Evolutionary conservation across 2,797 vertebrate species (phyloP).

Genomic region (Xenentodon cancila): DNA sequence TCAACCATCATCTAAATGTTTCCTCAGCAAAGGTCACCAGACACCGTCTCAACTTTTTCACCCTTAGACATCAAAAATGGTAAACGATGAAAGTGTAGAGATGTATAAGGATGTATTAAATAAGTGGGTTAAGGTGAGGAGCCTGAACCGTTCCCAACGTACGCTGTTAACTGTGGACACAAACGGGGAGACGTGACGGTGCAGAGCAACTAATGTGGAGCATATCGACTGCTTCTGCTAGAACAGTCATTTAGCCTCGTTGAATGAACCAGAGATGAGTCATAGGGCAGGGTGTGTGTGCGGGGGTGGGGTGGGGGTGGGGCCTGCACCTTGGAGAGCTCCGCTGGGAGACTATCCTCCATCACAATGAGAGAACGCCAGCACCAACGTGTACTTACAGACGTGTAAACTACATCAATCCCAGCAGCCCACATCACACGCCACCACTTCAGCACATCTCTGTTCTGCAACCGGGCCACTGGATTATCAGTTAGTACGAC

Average conservation of each 20-base stretch:
- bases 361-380: not conserved
- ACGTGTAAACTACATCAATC: too few relatives aligned
- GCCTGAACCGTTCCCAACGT: not conserved
- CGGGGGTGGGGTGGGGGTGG: not conserved
- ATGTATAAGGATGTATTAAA: not conserved
- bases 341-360: too few relatives aligned
- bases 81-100: too few relatives aligned
- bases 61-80: too few relatives aligned
- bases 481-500: not conserved
- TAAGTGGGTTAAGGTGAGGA: not conserved
- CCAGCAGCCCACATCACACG: not conserved
- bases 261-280: constrained; percentile 74
- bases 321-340: constrained; percentile 27
- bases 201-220: constrained; percentile 41
- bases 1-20: too few relatives aligned
- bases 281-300: constrained; percentile 37
- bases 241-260: constrained; percentile 70
- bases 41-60: too few relatives aligned
- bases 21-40: too few relatives aligned
- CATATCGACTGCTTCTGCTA: constrained; percentile 75
- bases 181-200: constrained; percentile 17
- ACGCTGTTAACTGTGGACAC: not conserved
- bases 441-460: not conserved
- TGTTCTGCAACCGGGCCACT: not conserved
- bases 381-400: too few relatives aligned